Conservation (phyloP, 2,113 vertebrate genomes). For the Tragelaphus buxtoni region DNA sequence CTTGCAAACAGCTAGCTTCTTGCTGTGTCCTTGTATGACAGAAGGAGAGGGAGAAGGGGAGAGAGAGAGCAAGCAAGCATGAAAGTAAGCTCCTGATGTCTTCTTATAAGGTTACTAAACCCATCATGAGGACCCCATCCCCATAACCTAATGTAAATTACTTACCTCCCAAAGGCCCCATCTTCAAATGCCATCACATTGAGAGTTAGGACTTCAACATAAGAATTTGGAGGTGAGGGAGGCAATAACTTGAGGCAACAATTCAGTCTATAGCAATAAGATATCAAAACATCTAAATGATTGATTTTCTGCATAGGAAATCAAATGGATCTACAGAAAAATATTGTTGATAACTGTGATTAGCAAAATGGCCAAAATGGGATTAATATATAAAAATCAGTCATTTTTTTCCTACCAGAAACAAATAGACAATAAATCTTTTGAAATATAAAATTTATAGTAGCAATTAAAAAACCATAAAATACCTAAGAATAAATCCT, state of each 20-base stretch:
- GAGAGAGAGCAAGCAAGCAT: neutral
- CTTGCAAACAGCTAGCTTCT: neutral
- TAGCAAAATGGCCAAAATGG: neutral
- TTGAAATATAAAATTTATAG: neutral
- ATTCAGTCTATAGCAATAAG: neutral
- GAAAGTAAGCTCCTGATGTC: neutral
- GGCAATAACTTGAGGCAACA: neutral
- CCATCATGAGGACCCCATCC: neutral
- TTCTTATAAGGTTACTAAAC: neutral
- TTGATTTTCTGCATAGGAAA: neutral
- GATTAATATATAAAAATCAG: neutral
- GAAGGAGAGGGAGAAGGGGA: neutral
- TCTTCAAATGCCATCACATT: neutral
- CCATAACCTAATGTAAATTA: neutral
- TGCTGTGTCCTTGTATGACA: neutral
- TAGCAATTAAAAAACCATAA: neutral
- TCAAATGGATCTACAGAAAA: neutral
- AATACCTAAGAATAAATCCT: neutral
- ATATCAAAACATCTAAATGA: neutral
- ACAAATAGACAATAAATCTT: neutral
- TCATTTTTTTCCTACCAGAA: neutral
- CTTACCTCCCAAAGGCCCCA: neutral
- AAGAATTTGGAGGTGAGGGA: no score
- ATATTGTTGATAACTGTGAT: neutral
- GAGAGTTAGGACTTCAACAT: neutral